phyloP scores from a whole-genome alignment of 2,797 vertebrate species.

The Cynopterus sphinx region DNA sequence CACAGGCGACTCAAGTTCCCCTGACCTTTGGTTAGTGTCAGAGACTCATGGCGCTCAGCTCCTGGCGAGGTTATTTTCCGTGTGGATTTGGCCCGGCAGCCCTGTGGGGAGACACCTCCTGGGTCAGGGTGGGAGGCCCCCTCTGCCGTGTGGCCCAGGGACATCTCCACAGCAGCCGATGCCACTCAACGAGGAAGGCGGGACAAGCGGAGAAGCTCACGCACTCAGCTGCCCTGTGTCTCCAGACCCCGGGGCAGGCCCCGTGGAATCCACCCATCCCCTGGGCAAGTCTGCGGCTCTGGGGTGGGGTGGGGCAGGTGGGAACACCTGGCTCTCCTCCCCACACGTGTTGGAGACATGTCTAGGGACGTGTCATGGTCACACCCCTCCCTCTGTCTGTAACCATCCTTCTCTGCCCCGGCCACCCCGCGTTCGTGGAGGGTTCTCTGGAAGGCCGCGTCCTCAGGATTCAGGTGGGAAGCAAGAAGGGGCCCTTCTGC shows the following conservation, averaged over 20 bases:
- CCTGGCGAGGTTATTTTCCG: background rate
- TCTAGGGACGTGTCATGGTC: background rate
- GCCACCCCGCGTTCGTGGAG: background rate
- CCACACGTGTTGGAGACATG: background rate
- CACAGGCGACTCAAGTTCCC: background rate
- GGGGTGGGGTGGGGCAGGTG: background rate
- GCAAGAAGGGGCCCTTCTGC: background rate
- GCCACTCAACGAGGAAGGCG: background rate
- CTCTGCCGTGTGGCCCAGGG: background rate
- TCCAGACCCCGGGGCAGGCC: background rate
- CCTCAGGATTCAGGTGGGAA: background rate
- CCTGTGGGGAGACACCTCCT: background rate
- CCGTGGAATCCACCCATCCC: background rate
- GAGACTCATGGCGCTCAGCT: background rate
- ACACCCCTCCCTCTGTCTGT: background rate
- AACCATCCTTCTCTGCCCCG: background rate
- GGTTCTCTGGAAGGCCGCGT: background rate
- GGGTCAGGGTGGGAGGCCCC: background rate
- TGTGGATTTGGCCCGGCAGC: background rate
- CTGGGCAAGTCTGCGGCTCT: background rate
- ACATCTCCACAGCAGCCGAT: background rate
- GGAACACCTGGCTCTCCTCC: background rate
- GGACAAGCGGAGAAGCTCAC: background rate
- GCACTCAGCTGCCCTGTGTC: background rate
- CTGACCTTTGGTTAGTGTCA: background rate